Conservation (phyloP, 1,140 invertebrate genomes). For the Heliconius congener region DNA sequence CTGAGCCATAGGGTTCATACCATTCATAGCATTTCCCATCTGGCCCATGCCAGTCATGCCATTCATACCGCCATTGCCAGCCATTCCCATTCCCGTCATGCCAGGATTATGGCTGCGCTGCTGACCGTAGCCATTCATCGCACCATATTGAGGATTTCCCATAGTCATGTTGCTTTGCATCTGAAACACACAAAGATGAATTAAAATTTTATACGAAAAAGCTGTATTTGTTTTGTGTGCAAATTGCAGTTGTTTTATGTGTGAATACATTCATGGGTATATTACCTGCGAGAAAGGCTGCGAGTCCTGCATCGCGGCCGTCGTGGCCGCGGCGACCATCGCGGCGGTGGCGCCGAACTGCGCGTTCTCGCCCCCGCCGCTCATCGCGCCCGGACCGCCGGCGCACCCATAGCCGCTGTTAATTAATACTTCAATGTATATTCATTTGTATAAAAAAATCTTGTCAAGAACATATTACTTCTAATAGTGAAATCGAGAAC, state of each 20-base stretch:
- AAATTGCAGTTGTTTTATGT: background rate
- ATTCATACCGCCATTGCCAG: slow-evolving; percentile 83
- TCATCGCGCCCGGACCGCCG: slow-evolving; percentile 81
- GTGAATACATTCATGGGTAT: background rate
- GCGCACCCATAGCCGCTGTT: slow-evolving; percentile 79
- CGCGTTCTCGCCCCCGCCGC: slow-evolving; percentile 79
- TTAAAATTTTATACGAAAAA: background rate
- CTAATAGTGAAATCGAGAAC: background rate
- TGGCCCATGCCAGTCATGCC: slow-evolving; percentile 82
- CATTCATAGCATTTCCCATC: slow-evolving; percentile 80
- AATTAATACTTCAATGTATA: slow-evolving; percentile 32
- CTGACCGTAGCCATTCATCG: slow-evolving; percentile 81
- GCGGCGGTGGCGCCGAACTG: slow-evolving; percentile 80
- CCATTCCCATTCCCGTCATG: slow-evolving; percentile 85
- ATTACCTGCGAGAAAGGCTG: slow-evolving; percentile 80
- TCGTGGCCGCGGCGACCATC: slow-evolving; percentile 78
- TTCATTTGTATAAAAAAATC: background rate
- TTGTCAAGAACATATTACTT: background rate
- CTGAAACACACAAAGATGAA: slow-evolving; percentile 46
- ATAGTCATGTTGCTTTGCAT: slow-evolving; percentile 82
- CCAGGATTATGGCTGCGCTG: slow-evolving; percentile 80
- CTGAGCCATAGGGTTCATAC: slow-evolving; percentile 83
- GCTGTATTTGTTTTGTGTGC: background rate
- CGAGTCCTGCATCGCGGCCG: slow-evolving; percentile 81
- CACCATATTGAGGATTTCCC: slow-evolving; percentile 80